Evolutionary conservation across 2,797 vertebrate genomes (phyloP).

Genomic region (Acanthurus leucopareius): DNA sequence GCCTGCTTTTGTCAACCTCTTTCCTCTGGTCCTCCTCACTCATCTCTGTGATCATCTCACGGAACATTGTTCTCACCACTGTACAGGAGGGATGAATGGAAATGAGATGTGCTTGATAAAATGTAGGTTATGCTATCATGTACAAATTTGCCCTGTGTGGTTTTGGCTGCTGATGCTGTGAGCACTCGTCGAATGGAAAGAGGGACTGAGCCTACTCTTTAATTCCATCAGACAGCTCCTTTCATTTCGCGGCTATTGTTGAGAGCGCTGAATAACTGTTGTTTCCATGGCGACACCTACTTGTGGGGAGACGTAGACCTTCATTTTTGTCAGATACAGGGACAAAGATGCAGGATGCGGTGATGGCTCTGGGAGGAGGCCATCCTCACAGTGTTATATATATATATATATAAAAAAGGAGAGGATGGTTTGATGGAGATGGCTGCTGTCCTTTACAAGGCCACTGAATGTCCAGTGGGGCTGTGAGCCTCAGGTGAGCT

Average conservation of each 20-base stretch:
- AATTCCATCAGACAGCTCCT: conserved; percentile 79
- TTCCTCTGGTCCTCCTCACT: neutral
- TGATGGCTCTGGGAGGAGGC: conserved; percentile 60
- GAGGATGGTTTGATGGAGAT: conserved; percentile 65
- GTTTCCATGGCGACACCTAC: conserved; percentile 88
- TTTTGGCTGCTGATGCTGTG: conserved; percentile 37
- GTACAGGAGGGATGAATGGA: conserved; percentile 22
- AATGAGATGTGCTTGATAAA: conserved; percentile 37
- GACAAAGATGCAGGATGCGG: conserved; percentile 68
- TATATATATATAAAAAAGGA: conserved; percentile 19
- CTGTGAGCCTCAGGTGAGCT: conserved; percentile 44
- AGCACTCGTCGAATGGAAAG: conserved; percentile 53
- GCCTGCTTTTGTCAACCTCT: conserved; percentile 1
- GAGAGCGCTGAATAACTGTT: conserved; percentile 77
- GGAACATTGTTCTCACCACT: conserved; percentile 21
- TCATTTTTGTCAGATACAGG: conserved; percentile 79
- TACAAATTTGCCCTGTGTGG: conserved; percentile 43
- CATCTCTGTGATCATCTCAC: neutral
- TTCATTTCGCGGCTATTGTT: conserved; percentile 82
- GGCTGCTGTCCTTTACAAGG: conserved; percentile 42
- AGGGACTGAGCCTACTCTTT: conserved; percentile 70
- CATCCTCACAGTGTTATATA: conserved; percentile 42
- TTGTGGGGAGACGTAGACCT: conserved; percentile 75
- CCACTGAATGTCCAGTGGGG: conserved; percentile 33
- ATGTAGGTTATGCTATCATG: conserved; percentile 47